Evolutionary conservation across 2,113 vertebrate genomes (phyloP).

Genomic region (Festucalex cinctus): DNA sequence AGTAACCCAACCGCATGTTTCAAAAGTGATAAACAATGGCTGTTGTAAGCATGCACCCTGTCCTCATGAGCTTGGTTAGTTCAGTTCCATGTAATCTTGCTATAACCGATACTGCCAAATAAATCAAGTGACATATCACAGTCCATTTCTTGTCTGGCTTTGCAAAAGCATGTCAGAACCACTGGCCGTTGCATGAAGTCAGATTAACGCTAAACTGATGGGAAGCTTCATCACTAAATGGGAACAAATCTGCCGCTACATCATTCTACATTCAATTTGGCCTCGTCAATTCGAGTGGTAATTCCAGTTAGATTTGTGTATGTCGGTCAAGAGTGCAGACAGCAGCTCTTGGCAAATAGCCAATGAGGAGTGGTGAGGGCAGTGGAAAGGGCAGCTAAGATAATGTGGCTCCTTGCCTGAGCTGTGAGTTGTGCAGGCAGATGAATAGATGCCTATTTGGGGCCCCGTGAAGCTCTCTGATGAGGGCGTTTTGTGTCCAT

Average conservation of each 20-base stretch:
- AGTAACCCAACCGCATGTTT: not conserved
- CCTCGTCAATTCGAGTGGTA: conserved; percentile 23
- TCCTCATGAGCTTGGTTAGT: not conserved
- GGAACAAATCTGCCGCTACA: conserved; percentile 7
- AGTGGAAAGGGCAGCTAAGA: conserved; percentile 66
- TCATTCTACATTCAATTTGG: conserved; percentile 1
- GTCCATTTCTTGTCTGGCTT: not conserved
- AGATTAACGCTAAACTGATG: not conserved
- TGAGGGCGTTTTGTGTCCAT: conserved; percentile 64
- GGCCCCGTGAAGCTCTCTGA: conserved; percentile 58
- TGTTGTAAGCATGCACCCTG: not conserved
- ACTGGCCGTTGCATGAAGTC: not conserved
- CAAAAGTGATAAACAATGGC: not conserved
- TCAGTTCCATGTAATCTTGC: not conserved
- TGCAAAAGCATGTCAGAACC: not conserved
- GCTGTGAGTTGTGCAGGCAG: conserved; percentile 62
- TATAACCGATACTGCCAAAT: not conserved
- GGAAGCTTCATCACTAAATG: conserved; percentile 2
- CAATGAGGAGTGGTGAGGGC: conserved; percentile 61
- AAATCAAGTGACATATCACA: not conserved
- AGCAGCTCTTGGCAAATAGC: conserved; percentile 54
- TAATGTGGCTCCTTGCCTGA: conserved; percentile 64
- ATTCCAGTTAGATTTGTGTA: conserved; percentile 50
- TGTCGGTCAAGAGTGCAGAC: conserved; percentile 36
- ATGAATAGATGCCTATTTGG: conserved; percentile 65